Percentiles rank a stretch among this genome's conserved stretches.
These are phyloP conservation scores for Misgurnus mizolepis DNA, from an alignment of 2,113 vertebrate genomes.

Conservation along the genomic window DNA sequence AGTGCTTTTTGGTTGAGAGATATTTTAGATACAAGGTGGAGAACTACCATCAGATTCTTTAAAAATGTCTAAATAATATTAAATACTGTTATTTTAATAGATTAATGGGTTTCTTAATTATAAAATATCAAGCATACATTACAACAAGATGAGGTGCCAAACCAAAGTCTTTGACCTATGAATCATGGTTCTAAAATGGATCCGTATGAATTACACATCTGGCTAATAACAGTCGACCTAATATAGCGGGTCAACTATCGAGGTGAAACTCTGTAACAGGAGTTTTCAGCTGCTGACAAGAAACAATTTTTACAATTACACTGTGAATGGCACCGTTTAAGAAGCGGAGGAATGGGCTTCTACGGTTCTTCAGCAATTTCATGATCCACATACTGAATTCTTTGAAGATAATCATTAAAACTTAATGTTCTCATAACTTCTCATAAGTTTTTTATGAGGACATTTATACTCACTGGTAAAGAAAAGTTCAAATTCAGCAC, in stretches of 20 bases:
- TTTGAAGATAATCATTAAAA: not conserved
- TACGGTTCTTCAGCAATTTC: not conserved
- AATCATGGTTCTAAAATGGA: not conserved
- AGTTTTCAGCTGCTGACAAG: not conserved
- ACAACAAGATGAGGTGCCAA: not conserved
- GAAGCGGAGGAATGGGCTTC: no score
- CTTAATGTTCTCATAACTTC: not conserved
- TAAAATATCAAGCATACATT: not conserved
- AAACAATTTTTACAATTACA: not conserved
- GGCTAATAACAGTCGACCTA: conserved; percentile 8
- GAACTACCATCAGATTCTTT: not conserved
- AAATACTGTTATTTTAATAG: not conserved
- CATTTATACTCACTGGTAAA: not conserved
- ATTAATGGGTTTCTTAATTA: not conserved
- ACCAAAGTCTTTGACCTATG: not conserved
- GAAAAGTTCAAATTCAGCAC: no score
- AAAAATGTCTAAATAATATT: not conserved
- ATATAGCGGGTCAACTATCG: not conserved
- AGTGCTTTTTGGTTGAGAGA: not conserved
- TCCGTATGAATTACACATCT: not conserved
- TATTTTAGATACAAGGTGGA: not conserved
- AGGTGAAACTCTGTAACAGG: conserved; percentile 5
- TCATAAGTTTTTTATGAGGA: no score
- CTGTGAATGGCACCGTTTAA: not conserved
- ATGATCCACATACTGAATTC: not conserved